These are phyloP conservation scores for Saccopteryx bilineata DNA, from an alignment of 2,113 vertebrate species.

Conservation along the genomic window DNA sequence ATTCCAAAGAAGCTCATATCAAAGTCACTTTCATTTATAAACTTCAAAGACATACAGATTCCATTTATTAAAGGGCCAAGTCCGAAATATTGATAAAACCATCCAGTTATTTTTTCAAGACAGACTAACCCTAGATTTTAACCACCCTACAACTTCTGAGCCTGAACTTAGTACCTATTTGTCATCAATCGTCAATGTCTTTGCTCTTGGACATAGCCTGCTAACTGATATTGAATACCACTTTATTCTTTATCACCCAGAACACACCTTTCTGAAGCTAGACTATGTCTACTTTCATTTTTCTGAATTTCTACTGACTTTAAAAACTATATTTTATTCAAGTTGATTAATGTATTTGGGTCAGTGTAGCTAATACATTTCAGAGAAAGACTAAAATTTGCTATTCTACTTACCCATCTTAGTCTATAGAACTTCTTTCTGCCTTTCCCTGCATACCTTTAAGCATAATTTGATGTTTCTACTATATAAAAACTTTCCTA, in stretches of 20 bases:
- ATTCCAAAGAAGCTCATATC: constrained; percentile 74
- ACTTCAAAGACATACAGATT: constrained; percentile 75
- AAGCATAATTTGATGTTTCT: background rate
- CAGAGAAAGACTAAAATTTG: constrained; percentile 13
- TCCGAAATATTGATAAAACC: constrained; percentile 52
- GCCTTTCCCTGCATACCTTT: background rate
- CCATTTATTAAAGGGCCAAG: constrained; percentile 42
- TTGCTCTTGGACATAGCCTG: background rate
- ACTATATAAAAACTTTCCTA: background rate
- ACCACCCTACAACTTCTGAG: background rate
- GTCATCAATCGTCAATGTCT: background rate
- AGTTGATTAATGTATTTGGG: background rate
- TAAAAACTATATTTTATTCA: background rate
- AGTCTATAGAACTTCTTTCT: background rate
- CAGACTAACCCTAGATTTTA: constrained; percentile 58
- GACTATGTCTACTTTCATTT: background rate
- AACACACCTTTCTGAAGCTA: background rate
- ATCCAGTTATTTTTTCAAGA: constrained; percentile 19
- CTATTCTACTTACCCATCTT: background rate
- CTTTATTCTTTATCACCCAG: background rate
- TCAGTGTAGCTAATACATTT: background rate
- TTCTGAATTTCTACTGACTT: background rate
- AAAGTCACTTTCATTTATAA: constrained; percentile 81
- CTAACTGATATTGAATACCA: background rate
- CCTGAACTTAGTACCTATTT: background rate